Evolutionary conservation across 1,140 invertebrate genomes (phyloP).

Genomic region (Holotrichia oblita): DNA sequence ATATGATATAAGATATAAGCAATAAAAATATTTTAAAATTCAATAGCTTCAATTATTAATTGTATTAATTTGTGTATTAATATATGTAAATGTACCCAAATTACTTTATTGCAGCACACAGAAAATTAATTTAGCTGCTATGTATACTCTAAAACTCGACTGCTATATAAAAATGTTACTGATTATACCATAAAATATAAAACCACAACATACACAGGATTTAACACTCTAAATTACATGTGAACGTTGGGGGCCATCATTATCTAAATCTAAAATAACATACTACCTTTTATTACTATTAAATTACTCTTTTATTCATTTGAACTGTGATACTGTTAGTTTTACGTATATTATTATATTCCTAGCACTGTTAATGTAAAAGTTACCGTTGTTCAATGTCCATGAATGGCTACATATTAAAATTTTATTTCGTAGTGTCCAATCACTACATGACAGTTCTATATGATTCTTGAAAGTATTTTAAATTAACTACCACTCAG

Average conservation of each 20-base stretch:
- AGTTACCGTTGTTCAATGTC: constrained; percentile 3
- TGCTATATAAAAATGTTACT: too few species aligned
- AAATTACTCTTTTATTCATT: not conserved
- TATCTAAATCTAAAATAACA: not conserved
- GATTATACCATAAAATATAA: not conserved
- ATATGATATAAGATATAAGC: too few species aligned
- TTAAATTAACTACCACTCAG: too few species aligned
- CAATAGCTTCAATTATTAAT: too few species aligned
- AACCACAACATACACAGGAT: not conserved
- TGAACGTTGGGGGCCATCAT: not conserved
- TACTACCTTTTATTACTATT: constrained; percentile 1
- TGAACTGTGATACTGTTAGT: not conserved
- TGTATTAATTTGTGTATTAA: too few species aligned
- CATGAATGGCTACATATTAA: too few species aligned
- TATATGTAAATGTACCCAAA: too few species aligned
- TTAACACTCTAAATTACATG: not conserved
- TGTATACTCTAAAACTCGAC: too few species aligned
- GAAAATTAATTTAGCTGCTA: too few species aligned
- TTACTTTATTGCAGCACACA: too few species aligned
- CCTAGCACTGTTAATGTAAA: constrained; percentile 16
- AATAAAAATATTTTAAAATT: too few species aligned
- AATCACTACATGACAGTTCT: not conserved
- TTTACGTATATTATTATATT: constrained; percentile 2
- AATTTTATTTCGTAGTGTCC: not conserved
- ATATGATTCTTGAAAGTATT: too few species aligned